Conservation (phyloP, 2,888 invertebrate species). For the Aethes cnicana region DNA sequence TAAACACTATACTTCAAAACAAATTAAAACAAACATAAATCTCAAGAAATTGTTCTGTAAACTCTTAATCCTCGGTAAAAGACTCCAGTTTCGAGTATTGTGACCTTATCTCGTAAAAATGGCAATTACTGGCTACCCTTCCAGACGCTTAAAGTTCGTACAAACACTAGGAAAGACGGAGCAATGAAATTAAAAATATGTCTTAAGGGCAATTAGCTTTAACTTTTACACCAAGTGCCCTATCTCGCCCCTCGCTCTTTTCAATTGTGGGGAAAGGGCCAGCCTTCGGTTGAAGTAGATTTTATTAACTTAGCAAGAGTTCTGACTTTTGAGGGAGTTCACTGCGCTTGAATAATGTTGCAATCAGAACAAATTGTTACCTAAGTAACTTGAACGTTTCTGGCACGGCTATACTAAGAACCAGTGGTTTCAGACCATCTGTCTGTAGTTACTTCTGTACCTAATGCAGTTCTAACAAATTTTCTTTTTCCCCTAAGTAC, state of each 20-base stretch:
- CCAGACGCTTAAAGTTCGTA: constrained; percentile 70
- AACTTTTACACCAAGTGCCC: constrained; percentile 82
- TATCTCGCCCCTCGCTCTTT: constrained; percentile 74
- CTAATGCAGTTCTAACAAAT: too few species aligned
- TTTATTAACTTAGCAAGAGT: constrained; percentile 76
- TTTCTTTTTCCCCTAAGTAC: too few species aligned
- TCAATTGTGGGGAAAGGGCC: constrained; percentile 78
- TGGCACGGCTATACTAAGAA: not conserved
- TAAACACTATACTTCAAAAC: constrained; percentile 14
- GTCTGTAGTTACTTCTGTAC: too few species aligned
- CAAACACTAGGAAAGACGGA: constrained; percentile 76
- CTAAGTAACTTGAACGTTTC: constrained; percentile 21
- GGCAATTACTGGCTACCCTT: constrained; percentile 77
- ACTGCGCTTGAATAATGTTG: constrained; percentile 40
- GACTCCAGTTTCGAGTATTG: constrained; percentile 75
- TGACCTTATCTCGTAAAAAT: constrained; percentile 80
- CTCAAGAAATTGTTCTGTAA: constrained; percentile 20
- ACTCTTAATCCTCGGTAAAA: constrained; percentile 61
- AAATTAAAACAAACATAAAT: constrained; percentile 25
- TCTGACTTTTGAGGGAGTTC: constrained; percentile 68
- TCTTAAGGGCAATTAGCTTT: constrained; percentile 84
- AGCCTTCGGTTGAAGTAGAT: constrained; percentile 71
- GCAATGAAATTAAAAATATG: constrained; percentile 84
- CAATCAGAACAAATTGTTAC: constrained; percentile 25
- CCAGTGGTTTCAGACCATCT: too few species aligned